Evolutionary conservation across 2,888 invertebrate species (phyloP), one percentile per base, ranked within the genome.

Genomic region (Anagyrus pseudococci): DNA sequence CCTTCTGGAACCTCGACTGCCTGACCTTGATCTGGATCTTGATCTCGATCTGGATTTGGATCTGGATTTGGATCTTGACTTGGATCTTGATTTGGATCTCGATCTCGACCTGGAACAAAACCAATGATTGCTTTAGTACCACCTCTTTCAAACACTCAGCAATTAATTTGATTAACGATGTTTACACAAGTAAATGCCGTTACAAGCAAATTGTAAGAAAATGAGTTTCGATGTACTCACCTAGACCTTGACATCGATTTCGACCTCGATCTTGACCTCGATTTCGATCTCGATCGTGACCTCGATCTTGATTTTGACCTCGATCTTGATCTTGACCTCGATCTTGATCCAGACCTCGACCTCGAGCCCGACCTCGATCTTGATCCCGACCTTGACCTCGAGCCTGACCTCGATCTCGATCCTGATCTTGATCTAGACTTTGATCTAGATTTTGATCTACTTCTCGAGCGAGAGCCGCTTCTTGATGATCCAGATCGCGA

Each of bases 351-450:
- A 4, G 71, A 70, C n/a, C 15, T 26, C 4, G 48, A 57, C 19
- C 57, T 37, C 17, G 69, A 2, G 74, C 56, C 77, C 4, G 56
- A 44, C 10, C 33, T 33, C 8, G 56, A 56, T 7, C 46, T 19
- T 13, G 78, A 66, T 53, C 69, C 63, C n/a, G 84, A 84, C 4
- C 77, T 66, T 44, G 76, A 76, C 44, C 72, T 78, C 71, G 71
- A 20, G 71, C 67, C 78, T 1, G 64, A 65, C n/a, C 61, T 10
- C 4, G 57, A 54, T 1, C 20, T 13, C 8, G 84, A 84, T 2
- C 77, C 64, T 6, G 81, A 82, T 22, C 77, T 60, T 2, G 70
- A 70, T 20, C 64, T 54, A 2, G 72, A 72, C n/a, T 69, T 72
- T 6, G 82, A 82, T 44, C 73, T 72, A 10, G 82, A 77, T 26